Evolutionary conservation across 2,888 invertebrate species (phyloP).

Genomic region (Agonopterix arenella): DNA sequence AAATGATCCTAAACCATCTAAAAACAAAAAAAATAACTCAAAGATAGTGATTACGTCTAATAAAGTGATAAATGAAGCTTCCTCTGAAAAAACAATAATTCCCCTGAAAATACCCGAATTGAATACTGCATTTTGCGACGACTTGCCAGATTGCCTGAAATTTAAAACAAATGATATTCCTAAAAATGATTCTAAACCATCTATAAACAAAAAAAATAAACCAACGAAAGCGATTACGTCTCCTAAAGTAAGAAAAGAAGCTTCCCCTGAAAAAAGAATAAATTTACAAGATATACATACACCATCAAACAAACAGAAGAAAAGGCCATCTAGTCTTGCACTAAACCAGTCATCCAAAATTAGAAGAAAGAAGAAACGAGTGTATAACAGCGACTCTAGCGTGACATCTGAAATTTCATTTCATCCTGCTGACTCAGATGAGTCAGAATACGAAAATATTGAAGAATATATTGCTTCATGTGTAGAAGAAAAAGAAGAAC

Average conservation of each 20-base stretch:
- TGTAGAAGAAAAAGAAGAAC: slow-evolving; percentile 10
- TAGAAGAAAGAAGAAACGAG: slow-evolving; percentile 3
- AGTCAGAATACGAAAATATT: slow-evolving; percentile 5
- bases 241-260: slow-evolving; percentile 6
- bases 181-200: background rate
- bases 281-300: slow-evolving; percentile 5
- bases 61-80: no score
- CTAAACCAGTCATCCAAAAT: background rate
- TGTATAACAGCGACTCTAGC: slow-evolving; percentile 5
- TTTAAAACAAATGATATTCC: background rate
- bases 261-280: slow-evolving; percentile 6
- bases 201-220: slow-evolving; percentile 2
- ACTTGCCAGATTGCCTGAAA: background rate
- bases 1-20: no score
- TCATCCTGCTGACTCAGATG: slow-evolving; percentile 2
- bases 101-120: no score
- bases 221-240: slow-evolving; percentile 5
- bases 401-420: slow-evolving; percentile 3
- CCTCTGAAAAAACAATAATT: no score
- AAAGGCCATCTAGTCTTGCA: background rate
- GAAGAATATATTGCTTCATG: slow-evolving; percentile 8
- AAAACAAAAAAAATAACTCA: no score
- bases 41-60: no score
- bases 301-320: slow-evolving; percentile 3
- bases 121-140: slow-evolving; percentile 5